These are phyloP conservation scores for Malacoctenus gilli DNA, from an alignment of 2,797 vertebrate genomes.

Conservation along the genomic window DNA sequence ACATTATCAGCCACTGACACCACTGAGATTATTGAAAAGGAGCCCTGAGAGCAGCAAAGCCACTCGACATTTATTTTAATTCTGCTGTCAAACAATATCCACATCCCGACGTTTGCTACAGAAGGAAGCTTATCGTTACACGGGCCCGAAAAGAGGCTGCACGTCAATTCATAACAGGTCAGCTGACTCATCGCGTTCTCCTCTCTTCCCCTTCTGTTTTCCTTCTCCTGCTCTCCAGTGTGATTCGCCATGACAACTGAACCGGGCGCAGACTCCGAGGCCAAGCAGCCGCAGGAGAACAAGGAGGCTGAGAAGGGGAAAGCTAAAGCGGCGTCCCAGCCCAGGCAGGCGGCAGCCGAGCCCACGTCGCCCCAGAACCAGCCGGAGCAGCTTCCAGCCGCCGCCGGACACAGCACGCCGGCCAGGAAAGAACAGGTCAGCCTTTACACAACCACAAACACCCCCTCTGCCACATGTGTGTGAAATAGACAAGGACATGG, in stretches of 20 bases:
- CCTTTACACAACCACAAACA: too few relatives aligned
- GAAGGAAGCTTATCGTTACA: slow-evolving; percentile 12
- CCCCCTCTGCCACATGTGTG: not conserved
- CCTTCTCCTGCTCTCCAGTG: slow-evolving; percentile 73
- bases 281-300: slow-evolving; percentile 82
- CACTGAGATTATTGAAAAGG: slow-evolving; percentile 9
- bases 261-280: slow-evolving; percentile 89
- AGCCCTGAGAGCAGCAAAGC: slow-evolving; percentile 9
- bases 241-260: slow-evolving; percentile 95
- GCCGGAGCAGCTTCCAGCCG: slow-evolving; percentile 81
- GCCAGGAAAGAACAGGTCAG: slow-evolving; percentile 87
- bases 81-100: too few relatives aligned
- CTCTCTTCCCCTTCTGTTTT: slow-evolving; percentile 20
- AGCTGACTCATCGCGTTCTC: slow-evolving; percentile 63
- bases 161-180: slow-evolving; percentile 45
- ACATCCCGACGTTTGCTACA: slow-evolving; percentile 36
- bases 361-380: slow-evolving; percentile 71
- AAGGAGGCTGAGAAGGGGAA: slow-evolving; percentile 71
- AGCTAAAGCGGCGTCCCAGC: slow-evolving; percentile 25
- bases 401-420: slow-evolving; percentile 87
- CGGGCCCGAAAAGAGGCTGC: slow-evolving; percentile 2
- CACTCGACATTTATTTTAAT: slow-evolving; percentile 31
- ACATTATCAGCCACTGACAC: slow-evolving; percentile 29
- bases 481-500: too few relatives aligned
- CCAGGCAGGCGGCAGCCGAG: slow-evolving; percentile 49